Percentiles rank a stretch among this genome's conserved stretches.
These are phyloP conservation scores for Catocala nupta DNA, from an alignment of 2,888 invertebrate species.

Conservation along the genomic window DNA sequence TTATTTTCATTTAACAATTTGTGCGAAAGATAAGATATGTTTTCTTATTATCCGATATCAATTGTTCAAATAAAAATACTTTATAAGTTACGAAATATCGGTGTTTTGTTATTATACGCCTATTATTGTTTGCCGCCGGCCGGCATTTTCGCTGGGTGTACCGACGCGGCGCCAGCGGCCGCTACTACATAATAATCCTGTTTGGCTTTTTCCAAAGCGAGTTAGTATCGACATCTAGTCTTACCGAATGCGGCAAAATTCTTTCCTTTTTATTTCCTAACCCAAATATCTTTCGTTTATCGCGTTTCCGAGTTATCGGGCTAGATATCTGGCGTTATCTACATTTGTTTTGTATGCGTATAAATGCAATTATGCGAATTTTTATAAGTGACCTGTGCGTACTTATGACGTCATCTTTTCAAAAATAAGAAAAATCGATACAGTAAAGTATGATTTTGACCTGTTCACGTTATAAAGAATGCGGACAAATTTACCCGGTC, in stretches of 20 bases:
- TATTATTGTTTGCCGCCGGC: slow-evolving; percentile 19
- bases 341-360: neutral
- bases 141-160: slow-evolving; percentile 15
- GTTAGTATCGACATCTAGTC: neutral
- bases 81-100: neutral
- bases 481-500: no score
- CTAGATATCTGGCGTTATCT: neutral
- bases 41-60: neutral
- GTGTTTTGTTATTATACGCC: slow-evolving; percentile 9
- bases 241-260: slow-evolving; percentile 6
- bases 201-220: slow-evolving; percentile 4
- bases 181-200: slow-evolving; percentile 9
- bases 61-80: neutral
- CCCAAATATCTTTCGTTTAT: neutral
- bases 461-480: no score
- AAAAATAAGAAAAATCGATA: no score
- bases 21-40: no score
- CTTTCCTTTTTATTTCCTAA: neutral
- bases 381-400: no score
- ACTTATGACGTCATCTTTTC: no score
- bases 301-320: neutral
- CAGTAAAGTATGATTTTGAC: no score
- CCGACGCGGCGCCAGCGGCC: neutral
- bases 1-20: no score
- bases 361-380: neutral